Percentiles rank a stretch among this genome's conserved stretches.
Evolutionary conservation across 2,888 invertebrate species (phyloP).

Genomic region (Eupithecia inturbata): DNA sequence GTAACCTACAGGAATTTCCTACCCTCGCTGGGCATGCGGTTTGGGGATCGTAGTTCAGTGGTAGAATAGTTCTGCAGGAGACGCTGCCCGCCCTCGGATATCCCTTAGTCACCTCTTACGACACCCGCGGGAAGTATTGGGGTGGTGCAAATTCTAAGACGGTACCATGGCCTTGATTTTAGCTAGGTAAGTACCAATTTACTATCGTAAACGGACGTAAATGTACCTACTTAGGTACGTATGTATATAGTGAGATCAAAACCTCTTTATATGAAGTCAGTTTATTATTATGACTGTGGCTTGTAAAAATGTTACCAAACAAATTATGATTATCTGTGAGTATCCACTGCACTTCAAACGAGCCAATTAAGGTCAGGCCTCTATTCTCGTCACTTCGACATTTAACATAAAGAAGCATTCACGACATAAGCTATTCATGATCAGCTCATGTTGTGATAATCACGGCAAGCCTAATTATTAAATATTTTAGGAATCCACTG

Average conservation of each 20-base stretch:
- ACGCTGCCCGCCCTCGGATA: too few relatives aligned
- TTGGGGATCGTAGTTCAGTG: too few relatives aligned
- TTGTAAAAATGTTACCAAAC: slow-evolving; percentile 4
- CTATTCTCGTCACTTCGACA: slow-evolving; percentile 6
- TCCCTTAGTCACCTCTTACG: too few relatives aligned
- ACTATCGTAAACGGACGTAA: too few relatives aligned
- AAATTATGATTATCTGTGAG: slow-evolving; percentile 14
- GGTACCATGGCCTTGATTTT: too few relatives aligned
- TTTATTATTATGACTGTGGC: background rate
- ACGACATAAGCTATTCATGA: background rate
- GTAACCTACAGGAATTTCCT: too few relatives aligned
- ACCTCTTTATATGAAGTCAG: background rate
- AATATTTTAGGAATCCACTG: background rate
- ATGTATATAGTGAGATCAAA: background rate
- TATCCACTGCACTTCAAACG: slow-evolving; percentile 13
- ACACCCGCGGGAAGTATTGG: too few relatives aligned
- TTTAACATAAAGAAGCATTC: background rate
- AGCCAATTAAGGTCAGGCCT: slow-evolving; percentile 7
- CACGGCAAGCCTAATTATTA: background rate
- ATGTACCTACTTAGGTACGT: too few relatives aligned
- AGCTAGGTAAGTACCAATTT: too few relatives aligned
- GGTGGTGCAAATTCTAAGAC: too few relatives aligned
- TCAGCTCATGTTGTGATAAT: background rate
- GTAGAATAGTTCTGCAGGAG: too few relatives aligned
- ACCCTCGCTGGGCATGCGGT: too few relatives aligned